Conservation (phyloP, 2,797 vertebrate species). For the Hypotaenidia okinawae region DNA sequence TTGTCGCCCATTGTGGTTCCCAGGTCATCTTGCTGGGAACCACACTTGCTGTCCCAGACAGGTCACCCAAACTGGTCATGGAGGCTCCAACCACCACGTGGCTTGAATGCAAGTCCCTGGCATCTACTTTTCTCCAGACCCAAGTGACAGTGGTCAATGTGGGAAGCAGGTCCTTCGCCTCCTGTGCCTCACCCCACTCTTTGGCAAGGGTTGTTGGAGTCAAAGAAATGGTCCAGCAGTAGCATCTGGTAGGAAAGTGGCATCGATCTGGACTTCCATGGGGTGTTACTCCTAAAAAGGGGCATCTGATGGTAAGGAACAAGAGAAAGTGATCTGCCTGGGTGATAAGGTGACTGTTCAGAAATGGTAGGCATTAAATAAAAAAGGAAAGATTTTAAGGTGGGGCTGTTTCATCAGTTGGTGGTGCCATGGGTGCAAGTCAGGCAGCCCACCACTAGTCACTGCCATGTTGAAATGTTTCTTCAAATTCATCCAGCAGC, state of each 20-base stretch:
- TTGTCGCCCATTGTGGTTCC: fast-evolving
- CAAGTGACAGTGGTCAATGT: background rate
- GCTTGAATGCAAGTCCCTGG: background rate
- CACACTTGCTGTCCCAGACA: background rate
- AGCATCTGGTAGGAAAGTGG: background rate
- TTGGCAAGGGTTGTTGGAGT: background rate
- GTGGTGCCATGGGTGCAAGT: background rate
- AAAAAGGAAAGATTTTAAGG: background rate
- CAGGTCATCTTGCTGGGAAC: background rate
- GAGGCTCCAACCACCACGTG: background rate
- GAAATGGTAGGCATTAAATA: background rate
- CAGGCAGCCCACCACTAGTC: background rate
- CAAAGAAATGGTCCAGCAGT: background rate
- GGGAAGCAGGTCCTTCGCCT: background rate
- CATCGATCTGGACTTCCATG: background rate
- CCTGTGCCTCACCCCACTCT: background rate
- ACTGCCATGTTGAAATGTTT: fast-evolving
- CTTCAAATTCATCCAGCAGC: background rate
- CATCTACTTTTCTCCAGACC: background rate
- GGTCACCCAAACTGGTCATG: background rate
- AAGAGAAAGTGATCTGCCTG: background rate
- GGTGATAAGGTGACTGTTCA: background rate
- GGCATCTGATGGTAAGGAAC: background rate
- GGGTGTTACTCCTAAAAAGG: background rate
- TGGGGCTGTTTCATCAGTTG: background rate